Evolutionary conservation across 92 coral and sea anemone species (phyloP), one percentile per base, ranked within the genome.

Genomic region (Muricea muricata): DNA sequence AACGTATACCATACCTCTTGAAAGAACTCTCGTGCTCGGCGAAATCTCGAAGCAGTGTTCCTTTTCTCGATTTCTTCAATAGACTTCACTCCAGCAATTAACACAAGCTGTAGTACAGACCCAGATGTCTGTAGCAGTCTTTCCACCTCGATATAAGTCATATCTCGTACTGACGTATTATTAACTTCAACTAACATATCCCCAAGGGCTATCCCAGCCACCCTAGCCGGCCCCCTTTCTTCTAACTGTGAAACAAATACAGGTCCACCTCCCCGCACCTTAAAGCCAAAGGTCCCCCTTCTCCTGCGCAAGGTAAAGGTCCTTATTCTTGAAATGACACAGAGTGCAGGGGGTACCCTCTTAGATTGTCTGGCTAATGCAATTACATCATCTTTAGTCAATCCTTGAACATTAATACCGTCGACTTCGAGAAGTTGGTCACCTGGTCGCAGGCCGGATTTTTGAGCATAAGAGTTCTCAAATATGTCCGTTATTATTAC

Each of bases 281-380:
- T 88, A 75, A 97, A 94, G 0, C 99, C 99, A 75, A 97, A 97
- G 0, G 92, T 78, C 25, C 99, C 98, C 58, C 98, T 83, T 57
- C 92, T 74, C 57, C 99, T 90, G 6, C 99, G 97, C 7, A 97
- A 89, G 50, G 92, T 90, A 31, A 94, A 94, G 65, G 92, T 97
- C 81, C 99, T 91, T 68, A 97, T 97, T n/a, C 99, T 95, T 14
- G 99, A 97, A 73, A 97, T 97, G 1, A 97, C 99, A 1, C 97
- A 97, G 28, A 97, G 84, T 12, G 99, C 98, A 10, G 99, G 99
- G 1, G 99, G 99, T 58, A 97, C 97, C 21, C 97, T 82, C n/a
- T 91, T 95, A 30, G 99, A 97, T 54, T 97, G 90, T 50, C 90
- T 91, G 23, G 97, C 97, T 25, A 97, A 83, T 5, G 89, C 82